Base-by-base conservation (phyloP, 1,140 invertebrate species). In the Bombus cullumanus region DNA sequence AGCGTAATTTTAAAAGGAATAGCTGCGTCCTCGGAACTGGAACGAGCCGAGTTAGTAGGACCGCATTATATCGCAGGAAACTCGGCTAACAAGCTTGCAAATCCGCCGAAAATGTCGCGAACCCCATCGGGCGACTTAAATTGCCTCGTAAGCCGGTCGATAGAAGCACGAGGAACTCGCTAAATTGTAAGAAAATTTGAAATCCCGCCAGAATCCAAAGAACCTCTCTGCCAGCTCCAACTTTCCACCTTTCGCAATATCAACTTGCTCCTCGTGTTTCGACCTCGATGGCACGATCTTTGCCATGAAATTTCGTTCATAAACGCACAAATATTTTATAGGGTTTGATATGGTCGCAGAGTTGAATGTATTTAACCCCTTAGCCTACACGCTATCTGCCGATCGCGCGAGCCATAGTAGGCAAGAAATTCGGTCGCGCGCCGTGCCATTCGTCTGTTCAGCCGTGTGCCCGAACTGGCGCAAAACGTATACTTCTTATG, bases 11-110 rank as follows among this genome's bases (percentile, higher is more conserved):
- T 83, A 77, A 78, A 78, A 83, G 81, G 62, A 68, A 66, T 83
- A 64, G 6, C 47, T 25, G 37, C 64, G 57, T 31, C 43, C 62
- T 25, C 37, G 74, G 15, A 57, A 83, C 43, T 59, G 74, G 64
- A 83, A 53, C 81, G 64, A 76, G 39, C 22, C 39, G 81, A 83
- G 74, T 77, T 69, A 41, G 34, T 62, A 15, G 25, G 41, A 37
- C 12, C 62, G 62, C 34, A 6, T 83, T 83, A 78, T 69, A 53
- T 78, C 28, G 3, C 25, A 22, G 62, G 6, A 78, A 53, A 77
- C 74, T 77, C 41, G n/a, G 74, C 47, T 83, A 83, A 83, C 74
- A 69, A 83, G 81, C 81, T 78, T 83, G 81, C 74, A 83, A 83
- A 83, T 83, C 74, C 81, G 25, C 34, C 62, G 81, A 78, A 78